phyloP scores from a whole-genome alignment of 2,888 invertebrate genomes.

The Cynaeus angustus region DNA sequence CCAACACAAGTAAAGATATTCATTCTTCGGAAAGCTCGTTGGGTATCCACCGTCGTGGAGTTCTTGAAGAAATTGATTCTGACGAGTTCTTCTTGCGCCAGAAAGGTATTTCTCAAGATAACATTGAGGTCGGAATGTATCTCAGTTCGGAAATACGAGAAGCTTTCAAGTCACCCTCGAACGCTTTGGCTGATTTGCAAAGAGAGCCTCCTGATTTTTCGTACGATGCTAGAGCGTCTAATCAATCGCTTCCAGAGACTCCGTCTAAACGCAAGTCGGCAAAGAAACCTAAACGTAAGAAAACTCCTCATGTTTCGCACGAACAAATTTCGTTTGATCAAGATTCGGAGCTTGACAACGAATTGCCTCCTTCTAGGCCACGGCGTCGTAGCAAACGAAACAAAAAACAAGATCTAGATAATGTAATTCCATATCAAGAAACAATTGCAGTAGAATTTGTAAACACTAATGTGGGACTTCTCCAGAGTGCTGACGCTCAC shows the following conservation, averaged over 20 bases:
- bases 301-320: slow-evolving; percentile 69
- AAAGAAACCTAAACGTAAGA: slow-evolving; percentile 70
- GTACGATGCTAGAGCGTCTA: slow-evolving; percentile 60
- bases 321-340: slow-evolving; percentile 65
- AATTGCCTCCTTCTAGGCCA: slow-evolving; percentile 73
- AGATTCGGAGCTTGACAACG: slow-evolving; percentile 63
- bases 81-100: slow-evolving; percentile 91
- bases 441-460: slow-evolving; percentile 60
- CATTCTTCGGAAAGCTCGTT: slow-evolving; percentile 78
- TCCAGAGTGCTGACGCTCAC: slow-evolving; percentile 66
- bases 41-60: slow-evolving; percentile 75
- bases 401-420: slow-evolving; percentile 53
- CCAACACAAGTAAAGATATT: slow-evolving; percentile 72
- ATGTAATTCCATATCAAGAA: slow-evolving; percentile 70
- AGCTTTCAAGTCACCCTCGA: slow-evolving; percentile 80
- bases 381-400: slow-evolving; percentile 73
- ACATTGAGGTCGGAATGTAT: slow-evolving; percentile 85
- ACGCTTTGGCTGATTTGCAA: slow-evolving; percentile 78
- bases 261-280: slow-evolving; percentile 73
- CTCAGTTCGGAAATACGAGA: slow-evolving; percentile 87
- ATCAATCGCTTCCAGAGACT: slow-evolving; percentile 69
- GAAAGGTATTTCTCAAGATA: slow-evolving; percentile 87
- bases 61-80: slow-evolving; percentile 89
- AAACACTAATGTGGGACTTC: slow-evolving; percentile 29
- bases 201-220: slow-evolving; percentile 51